These are phyloP conservation scores for Takifugu ocellatus DNA, from an alignment of 2,797 vertebrate genomes.

Conservation along the genomic window DNA sequence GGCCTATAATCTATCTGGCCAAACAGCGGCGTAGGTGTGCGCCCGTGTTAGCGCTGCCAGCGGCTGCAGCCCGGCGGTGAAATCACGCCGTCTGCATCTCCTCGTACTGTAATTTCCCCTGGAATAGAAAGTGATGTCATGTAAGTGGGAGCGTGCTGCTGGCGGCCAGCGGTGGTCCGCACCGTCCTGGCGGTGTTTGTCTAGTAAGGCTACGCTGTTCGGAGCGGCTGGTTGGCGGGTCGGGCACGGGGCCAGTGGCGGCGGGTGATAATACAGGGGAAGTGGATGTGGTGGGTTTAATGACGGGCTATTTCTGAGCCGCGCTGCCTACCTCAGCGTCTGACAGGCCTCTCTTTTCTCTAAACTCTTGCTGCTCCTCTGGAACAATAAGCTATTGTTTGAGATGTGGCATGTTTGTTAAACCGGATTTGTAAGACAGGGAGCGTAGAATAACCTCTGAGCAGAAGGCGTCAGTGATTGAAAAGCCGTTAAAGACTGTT, in stretches of 20 bases:
- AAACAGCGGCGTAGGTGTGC: conserved; percentile 33
- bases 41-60: conserved; percentile 41
- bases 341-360: neutral
- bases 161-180: conserved; percentile 41
- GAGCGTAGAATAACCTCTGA: too few relatives aligned
- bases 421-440: too few relatives aligned
- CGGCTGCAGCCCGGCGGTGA: conserved; percentile 57
- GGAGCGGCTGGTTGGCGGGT: conserved; percentile 37
- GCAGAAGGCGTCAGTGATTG: neutral
- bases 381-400: too few relatives aligned
- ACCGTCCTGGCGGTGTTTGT: conserved; percentile 56
- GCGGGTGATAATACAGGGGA: conserved; percentile 62
- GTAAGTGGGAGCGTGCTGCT: conserved; percentile 44
- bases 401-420: too few relatives aligned
- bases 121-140: conserved; percentile 75
- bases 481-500: neutral
- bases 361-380: too few relatives aligned
- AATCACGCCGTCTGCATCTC: conserved; percentile 70
- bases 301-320: conserved; percentile 25
- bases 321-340: conserved; percentile 23
- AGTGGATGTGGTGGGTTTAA: conserved; percentile 65
- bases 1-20: conserved; percentile 63
- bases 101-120: conserved; percentile 61
- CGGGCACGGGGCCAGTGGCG: conserved; percentile 36
- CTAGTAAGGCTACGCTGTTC: conserved; percentile 52